Base-by-base conservation (phyloP, 2,888 invertebrate species). In the Atethmia centrago region DNA sequence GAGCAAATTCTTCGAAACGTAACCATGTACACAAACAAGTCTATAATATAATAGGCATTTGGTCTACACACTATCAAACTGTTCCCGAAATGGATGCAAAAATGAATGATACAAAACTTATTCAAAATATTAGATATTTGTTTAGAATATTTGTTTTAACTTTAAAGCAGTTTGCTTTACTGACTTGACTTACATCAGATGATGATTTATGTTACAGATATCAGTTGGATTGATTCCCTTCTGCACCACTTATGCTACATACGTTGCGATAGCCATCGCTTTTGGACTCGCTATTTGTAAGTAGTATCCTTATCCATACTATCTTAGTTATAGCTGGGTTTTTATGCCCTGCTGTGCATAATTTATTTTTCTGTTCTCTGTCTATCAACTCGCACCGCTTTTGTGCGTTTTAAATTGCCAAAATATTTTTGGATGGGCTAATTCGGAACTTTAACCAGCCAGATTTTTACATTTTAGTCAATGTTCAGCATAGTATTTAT, bases 261-360 rank as follows among this genome's bases (percentile, higher is more conserved):
- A 98, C 90, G 97, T 99, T 66, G 95, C 97, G 3, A 98, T 99
- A 94, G 97, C 99, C 53, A 97, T 99, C 84, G 98, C 98, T 89
- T 99, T 99, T 92, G 99, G 99, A 79, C 96, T 99, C 84, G 99
- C 99, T 89, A 98, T 99, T 86, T 98, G 98, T 98, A 96, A 98
- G 98, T 70, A 58, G 4, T 31, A 19, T 58, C 31, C 28, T 28
- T 56, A 56, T 56, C 56, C 5, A 56, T 56, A 55, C 25, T 53
- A 53, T 53, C 53, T 14, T 53, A 14, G 2, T 25, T 5, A 53
- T 12, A 51, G 12, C 51, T 14, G 51, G 25, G 1, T 51, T 53
- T 51, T 25, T 53, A 14, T 12, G n/a, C 10, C 51, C 4, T 51
- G 49, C 49, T 51, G 49, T 49, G 49, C n/a, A 49, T 49, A n/a